Percentiles rank a stretch among this genome's conserved stretches.
Evolutionary conservation across 2,797 vertebrate genomes (phyloP).

Genomic region (Graptemys geographica): DNA sequence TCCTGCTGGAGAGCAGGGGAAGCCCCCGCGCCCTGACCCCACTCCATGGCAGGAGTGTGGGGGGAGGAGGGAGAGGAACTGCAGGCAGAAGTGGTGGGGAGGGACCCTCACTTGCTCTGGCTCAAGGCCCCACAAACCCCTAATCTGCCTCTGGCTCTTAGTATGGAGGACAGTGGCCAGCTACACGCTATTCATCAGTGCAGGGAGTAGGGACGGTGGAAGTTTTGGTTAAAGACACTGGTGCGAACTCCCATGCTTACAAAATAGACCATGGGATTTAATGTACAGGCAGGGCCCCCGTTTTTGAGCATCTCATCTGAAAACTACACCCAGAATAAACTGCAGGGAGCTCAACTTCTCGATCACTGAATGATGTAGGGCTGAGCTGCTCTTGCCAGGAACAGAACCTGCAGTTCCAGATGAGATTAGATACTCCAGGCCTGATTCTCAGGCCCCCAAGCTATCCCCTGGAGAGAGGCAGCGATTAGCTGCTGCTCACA

Average conservation of each 20-base stretch:
- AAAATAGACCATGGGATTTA: background rate
- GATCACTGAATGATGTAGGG: background rate
- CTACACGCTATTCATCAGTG: background rate
- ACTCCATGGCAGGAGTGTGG: no score
- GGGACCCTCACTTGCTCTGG: no score
- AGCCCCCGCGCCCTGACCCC: no score
- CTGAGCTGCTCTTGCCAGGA: background rate
- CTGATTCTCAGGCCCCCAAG: background rate
- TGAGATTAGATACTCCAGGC: background rate
- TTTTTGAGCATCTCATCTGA: background rate
- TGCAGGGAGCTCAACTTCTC: background rate
- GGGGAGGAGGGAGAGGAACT: no score
- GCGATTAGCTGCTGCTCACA: background rate
- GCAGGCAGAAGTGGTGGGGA: no score
- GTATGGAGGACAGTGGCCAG: rapidly evolving
- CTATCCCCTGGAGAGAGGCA: background rate
- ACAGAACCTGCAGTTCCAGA: background rate
- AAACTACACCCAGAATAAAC: background rate
- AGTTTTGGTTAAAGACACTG: background rate
- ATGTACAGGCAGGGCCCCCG: no score
- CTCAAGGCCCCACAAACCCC: no score
- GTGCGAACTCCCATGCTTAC: background rate
- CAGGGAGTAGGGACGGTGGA: no score
- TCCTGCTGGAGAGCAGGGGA: no score
- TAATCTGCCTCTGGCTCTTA: no score